A percentile compares a stretch with the other conserved stretches of the same genome.
phyloP scores from a whole-genome alignment of 2,797 vertebrate genomes.

The Poecilia wingei region DNA sequence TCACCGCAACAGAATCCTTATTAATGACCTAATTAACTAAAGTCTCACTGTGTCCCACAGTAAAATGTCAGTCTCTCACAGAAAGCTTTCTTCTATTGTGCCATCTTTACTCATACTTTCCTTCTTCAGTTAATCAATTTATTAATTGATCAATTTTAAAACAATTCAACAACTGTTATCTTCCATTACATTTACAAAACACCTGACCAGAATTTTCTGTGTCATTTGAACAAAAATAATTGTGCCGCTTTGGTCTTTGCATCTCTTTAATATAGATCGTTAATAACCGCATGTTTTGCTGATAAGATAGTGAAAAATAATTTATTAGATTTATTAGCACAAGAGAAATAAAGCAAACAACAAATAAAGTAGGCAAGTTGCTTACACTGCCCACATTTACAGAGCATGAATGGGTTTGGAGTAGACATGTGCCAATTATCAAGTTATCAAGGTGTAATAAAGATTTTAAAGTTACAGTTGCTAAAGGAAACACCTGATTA shows the following conservation, averaged over 20 bases:
- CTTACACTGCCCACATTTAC: background rate
- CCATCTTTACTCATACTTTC: background rate
- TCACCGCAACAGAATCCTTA: background rate
- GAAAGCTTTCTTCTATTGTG: background rate
- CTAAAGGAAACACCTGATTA: background rate
- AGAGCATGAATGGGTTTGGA: background rate
- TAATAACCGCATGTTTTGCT: conserved; percentile 26
- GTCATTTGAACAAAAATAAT: background rate
- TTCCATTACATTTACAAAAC: background rate
- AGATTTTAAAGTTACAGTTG: background rate
- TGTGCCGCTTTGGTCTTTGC: conserved; percentile 48
- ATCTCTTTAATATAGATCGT: background rate
- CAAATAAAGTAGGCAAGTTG: background rate
- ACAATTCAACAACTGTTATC: background rate
- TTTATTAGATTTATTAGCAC: rapidly evolving
- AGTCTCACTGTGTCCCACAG: background rate
- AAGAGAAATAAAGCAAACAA: background rate
- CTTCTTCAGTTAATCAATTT: background rate
- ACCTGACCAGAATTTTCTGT: background rate
- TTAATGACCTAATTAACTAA: background rate
- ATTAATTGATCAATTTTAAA: background rate
- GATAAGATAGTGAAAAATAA: conserved; percentile 37
- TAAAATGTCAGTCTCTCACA: background rate
- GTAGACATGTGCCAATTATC: background rate
- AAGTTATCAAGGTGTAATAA: background rate